Percentiles rank a stretch among this genome's conserved stretches.
phyloP scores from a whole-genome alignment of 2,797 vertebrate species.

The Danio albolineatus region DNA sequence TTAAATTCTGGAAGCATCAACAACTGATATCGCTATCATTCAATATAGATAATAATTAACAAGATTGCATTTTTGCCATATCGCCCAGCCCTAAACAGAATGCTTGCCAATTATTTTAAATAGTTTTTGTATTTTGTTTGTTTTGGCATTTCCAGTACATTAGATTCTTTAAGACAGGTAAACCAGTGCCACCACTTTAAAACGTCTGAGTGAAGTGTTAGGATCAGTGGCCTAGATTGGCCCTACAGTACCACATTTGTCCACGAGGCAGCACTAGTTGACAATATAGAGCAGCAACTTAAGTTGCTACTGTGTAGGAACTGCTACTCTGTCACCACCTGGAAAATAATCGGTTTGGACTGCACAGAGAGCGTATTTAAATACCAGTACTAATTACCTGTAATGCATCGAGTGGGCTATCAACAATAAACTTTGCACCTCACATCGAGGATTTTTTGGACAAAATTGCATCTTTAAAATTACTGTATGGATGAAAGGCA shows the following conservation, averaged over 20 bases:
- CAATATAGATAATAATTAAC: too few relatives aligned
- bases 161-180: neutral
- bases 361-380: neutral
- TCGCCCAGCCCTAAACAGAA: neutral
- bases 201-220: neutral
- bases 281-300: slow-evolving; percentile 12
- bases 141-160: neutral
- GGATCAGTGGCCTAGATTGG: neutral
- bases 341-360: neutral
- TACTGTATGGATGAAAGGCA: neutral
- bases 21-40: too few relatives aligned
- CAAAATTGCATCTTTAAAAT: neutral
- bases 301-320: slow-evolving; percentile 30
- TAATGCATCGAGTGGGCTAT: neutral
- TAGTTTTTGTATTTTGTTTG: too few relatives aligned
- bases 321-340: slow-evolving; percentile 15
- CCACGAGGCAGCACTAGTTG: slow-evolving; percentile 43
- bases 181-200: neutral
- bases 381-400: neutral
- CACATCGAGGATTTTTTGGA: neutral
- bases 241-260: slow-evolving; percentile 15
- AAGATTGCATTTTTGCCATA: too few relatives aligned
- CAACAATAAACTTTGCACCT: neutral
- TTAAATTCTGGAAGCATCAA: too few relatives aligned
- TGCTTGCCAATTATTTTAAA: neutral